Evolutionary conservation across 2,113 vertebrate genomes (phyloP), one percentile per base, ranked within the genome.

Genomic region (Alethe diademata): DNA sequence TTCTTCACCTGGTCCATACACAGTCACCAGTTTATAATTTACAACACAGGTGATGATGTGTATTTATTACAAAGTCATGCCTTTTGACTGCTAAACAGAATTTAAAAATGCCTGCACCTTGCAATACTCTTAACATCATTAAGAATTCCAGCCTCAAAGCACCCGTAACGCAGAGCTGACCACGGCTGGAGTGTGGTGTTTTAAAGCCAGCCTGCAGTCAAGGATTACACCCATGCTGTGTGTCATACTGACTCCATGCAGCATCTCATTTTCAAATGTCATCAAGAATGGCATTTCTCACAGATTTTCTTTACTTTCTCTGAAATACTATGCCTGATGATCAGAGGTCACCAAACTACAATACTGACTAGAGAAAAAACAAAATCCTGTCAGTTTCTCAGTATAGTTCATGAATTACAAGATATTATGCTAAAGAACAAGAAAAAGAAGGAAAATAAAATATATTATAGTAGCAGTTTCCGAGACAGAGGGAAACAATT

Each of bases 261-360:
- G 56, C 72, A 81, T 48, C 72, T 78, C 60, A 56, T 81, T 74
- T 85, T 72, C 88, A 92, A 91, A 93, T 26, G 19, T 42, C 85
- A 88, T 79, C 92, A 88, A 89, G 56, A 81, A 57, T 13, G 35
- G 83, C 72, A 92, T 94, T 94, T 91, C 43, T 92, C 57, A 84
- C 33, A 38, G 35, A 67, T 67, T 23, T 75, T 36, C 58, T 64
- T 91, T 91, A 56, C 65, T n/a, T 45, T 72, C 57, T 84, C 72
- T 93, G 35, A 88, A 91, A 94, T 88, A 94, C 36, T 71, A 86
- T 88, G 64, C 64, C 75, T 86, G 79, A 88, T n/a, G 64, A 88
- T 66, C 60, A 84, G 76, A 90, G 75, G 69, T 80, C 85, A 93
- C 43, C 43, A 84, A 86, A 80, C 24, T 78, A 86, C 76, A 93